Conservation (phyloP, 2,888 invertebrate genomes). For the Apotomis capreana region DNA sequence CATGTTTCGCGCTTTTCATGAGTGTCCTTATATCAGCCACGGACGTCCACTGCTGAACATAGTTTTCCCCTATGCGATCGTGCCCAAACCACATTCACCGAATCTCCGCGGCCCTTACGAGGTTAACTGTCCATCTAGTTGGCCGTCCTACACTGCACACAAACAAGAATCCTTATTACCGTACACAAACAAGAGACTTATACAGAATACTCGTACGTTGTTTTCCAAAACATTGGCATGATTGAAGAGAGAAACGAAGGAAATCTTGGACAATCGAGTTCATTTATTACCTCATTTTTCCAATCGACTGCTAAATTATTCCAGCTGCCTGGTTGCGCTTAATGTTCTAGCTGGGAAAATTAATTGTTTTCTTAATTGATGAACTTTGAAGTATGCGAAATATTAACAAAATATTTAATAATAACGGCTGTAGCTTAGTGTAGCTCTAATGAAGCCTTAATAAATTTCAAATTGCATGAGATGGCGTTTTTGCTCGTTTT, state of each 20-base stretch:
- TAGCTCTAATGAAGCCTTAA: background rate
- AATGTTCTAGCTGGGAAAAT: conserved; percentile 24
- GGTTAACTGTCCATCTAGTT: too few relatives aligned
- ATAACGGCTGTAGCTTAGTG: too few relatives aligned
- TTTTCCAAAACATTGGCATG: background rate
- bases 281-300: conserved; percentile 52
- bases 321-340: conserved; percentile 10
- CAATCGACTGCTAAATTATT: conserved; percentile 61
- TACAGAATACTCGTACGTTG: background rate
- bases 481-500: too few relatives aligned
- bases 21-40: too few relatives aligned
- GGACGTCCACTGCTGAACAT: too few relatives aligned
- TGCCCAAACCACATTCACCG: too few relatives aligned
- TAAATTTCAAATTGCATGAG: too few relatives aligned
- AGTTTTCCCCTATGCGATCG: too few relatives aligned
- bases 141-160: too few relatives aligned
- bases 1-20: too few relatives aligned
- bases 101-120: too few relatives aligned
- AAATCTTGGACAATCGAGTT: conserved; percentile 4
- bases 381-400: background rate
- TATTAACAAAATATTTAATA: conserved; percentile 3
- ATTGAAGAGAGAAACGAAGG: background rate
- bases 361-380: background rate
- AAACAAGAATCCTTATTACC: conserved; percentile 30
- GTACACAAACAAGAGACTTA: background rate